Evolutionary conservation across 2,797 vertebrate genomes (phyloP), one percentile per base, ranked within the genome.

Genomic region (Salarias fasciatus): DNA sequence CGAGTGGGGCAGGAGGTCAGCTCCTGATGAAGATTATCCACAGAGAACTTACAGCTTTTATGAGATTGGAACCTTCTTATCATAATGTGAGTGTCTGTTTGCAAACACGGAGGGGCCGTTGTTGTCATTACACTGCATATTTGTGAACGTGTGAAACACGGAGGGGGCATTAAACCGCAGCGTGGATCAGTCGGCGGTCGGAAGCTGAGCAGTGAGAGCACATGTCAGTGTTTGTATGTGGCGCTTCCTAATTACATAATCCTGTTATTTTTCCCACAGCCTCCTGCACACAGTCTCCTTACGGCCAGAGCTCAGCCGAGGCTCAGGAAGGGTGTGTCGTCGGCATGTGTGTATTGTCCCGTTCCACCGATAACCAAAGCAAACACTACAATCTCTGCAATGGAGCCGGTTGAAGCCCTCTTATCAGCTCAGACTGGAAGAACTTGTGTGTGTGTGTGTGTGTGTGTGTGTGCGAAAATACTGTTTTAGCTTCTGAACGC

Each of bases 361-460:
- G 44, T 70, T 53, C 48, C 40, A 70, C 55, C 1, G 41, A 80
- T 44, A 70, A 52, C 52, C 5, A 46, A 50, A 75, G 59, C 49
- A 86, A 86, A 86, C 72, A 72, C 13, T 58, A n/a, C 53, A 69
- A 68, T 73, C 64, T 78, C 53, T 57, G 69, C 58, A 58, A 51
- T 14, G 45, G 40, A 41, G 44, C 60, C 54, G 29, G 40, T 58
- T n/a, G 13, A 13, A 64, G 46, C 15, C 36, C 24, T 77, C 67
- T 72, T 73, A 83, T 84, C 80, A 67, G 42, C 63, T 70, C 55
- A 18, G 18, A 58, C 8, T 46, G 55, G 44, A 46, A 54, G 55
- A 63, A 42, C 15, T 18, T 58, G 36, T 35, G 8, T 55, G 18
- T 24, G n/a, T n/a, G n/a, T n/a, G n/a, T n/a, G n/a, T n/a, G n/a